Evolutionary conservation across 2,797 vertebrate species (phyloP).

Genomic region (Strix occidentalis): DNA sequence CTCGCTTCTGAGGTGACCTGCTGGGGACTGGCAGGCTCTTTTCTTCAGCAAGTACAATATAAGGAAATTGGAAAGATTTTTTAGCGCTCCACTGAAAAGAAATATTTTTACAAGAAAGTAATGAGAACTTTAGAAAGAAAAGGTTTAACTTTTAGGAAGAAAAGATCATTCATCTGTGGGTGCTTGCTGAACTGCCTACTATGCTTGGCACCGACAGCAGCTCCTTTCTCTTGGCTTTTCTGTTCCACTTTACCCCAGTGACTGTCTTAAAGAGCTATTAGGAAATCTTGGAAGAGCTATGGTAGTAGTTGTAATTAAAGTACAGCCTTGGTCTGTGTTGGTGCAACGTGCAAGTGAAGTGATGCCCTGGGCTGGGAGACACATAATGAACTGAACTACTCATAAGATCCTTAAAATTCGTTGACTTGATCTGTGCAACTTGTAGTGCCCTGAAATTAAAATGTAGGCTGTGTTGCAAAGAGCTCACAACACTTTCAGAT

Average conservation of each 20-base stretch:
- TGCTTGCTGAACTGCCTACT: neutral
- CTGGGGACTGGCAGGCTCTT: neutral
- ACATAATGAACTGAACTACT: neutral
- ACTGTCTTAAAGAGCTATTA: neutral
- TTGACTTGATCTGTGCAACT: neutral
- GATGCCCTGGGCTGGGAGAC: neutral
- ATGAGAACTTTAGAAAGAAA: neutral
- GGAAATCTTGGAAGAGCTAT: neutral
- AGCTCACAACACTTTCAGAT: constrained; percentile 25
- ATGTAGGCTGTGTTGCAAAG: neutral
- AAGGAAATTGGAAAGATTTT: neutral
- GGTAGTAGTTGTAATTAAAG: neutral
- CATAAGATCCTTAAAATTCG: neutral
- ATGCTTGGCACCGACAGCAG: neutral
- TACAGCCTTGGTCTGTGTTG: neutral
- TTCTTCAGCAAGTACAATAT: neutral
- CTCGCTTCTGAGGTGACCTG: fast-evolving
- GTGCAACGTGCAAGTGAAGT: neutral
- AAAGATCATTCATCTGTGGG: neutral
- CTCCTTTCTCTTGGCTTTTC: neutral
- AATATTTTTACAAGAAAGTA: neutral
- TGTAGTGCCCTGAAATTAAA: neutral
- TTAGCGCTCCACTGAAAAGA: neutral
- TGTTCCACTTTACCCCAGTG: neutral
- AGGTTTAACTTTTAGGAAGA: neutral